Percentiles rank a stretch among this genome's conserved stretches.
Evolutionary conservation across 2,888 invertebrate species (phyloP).

Genomic region (Lithophane ornitopus): DNA sequence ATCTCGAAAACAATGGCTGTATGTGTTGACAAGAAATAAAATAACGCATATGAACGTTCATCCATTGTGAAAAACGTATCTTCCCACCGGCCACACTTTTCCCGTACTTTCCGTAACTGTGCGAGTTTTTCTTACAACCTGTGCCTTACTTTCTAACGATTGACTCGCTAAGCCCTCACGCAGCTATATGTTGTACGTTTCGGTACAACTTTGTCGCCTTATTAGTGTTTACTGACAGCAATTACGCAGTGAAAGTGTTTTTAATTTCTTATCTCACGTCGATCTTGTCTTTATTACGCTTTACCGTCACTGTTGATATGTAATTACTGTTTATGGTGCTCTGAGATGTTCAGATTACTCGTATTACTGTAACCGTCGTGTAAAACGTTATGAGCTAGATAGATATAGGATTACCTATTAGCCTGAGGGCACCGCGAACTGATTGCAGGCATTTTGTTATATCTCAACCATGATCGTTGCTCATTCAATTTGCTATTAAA

Average conservation of each 20-base stretch:
- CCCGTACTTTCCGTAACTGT: conserved; percentile 74
- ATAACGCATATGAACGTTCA: conserved; percentile 53
- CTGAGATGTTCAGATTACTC: conserved; percentile 47
- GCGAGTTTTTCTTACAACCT: conserved; percentile 69
- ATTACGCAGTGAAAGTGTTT: conserved; percentile 86
- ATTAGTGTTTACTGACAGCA: conserved; percentile 78
- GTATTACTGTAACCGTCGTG: conserved; percentile 55
- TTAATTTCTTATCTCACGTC: conserved; percentile 78
- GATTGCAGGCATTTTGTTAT: conserved; percentile 63
- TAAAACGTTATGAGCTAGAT: conserved; percentile 50
- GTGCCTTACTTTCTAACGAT: conserved; percentile 74
- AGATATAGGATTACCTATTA: conserved; percentile 58
- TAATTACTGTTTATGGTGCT: conserved; percentile 57
- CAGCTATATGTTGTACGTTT: conserved; percentile 51
- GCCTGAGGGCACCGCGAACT: conserved; percentile 46
- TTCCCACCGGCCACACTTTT: conserved; percentile 74
- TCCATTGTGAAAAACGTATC: conserved; percentile 64
- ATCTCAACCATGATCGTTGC: conserved; percentile 60
- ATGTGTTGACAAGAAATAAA: conserved; percentile 64
- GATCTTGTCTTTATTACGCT: conserved; percentile 69
- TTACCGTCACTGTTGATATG: conserved; percentile 52
- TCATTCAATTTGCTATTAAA: conserved; percentile 79
- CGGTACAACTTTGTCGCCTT: conserved; percentile 74
- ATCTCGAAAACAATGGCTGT: conserved; percentile 66
- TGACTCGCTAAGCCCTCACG: conserved; percentile 60